Evolutionary conservation across 2,113 vertebrate species (phyloP), one percentile per base, ranked within the genome.

Genomic region (Balaeniceps rex): DNA sequence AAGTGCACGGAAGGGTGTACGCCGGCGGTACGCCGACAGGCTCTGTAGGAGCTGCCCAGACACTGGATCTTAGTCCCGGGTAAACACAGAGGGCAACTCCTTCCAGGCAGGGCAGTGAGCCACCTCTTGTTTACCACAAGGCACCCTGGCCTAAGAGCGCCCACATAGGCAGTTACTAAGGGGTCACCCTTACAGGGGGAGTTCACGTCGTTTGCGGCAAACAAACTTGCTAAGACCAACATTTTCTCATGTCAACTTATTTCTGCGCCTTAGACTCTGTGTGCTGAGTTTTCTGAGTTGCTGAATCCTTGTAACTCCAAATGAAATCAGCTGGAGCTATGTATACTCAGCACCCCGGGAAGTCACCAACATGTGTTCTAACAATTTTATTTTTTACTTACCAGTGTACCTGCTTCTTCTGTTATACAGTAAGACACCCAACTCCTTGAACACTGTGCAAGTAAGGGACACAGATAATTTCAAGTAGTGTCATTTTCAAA

Each of bases 1-100:
- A 6, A 22, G 61, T 7, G 2, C 75, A 38, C 2, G 0, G 49
- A 83, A 86, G 71, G 88, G 23, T 4, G 9, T 25, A 52, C 1
- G 1, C 42, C 2, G 2, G 69, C 1, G 1, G 17, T 29, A 25
- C 0, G 1, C 10, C 2, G 2, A 69, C 3, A 1, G 61, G 55
- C 49, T 33, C 69, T 40, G 66, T 54, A 25, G 23, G 29, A 34
- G 47, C 49, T 64, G 68, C 55, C 89, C 68, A 33, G n/a, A 33
- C 38, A 55, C 49, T 4, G 0, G 19, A 42, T 47, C 65, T 40
- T 4, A n/a, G 36, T 22, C 33, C 47, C 1, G 3, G n/a, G 47
- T 2, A 15, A 63, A 23, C 0, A 0, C 19, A 76, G 23, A 46
- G 38, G 47, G 16, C 72, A 61, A 1, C 58, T 87, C 72, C 76